Percentiles rank a stretch among this genome's conserved stretches.
Evolutionary conservation across 2,797 vertebrate species (phyloP).

Genomic region (Eutrigla gurnardus): DNA sequence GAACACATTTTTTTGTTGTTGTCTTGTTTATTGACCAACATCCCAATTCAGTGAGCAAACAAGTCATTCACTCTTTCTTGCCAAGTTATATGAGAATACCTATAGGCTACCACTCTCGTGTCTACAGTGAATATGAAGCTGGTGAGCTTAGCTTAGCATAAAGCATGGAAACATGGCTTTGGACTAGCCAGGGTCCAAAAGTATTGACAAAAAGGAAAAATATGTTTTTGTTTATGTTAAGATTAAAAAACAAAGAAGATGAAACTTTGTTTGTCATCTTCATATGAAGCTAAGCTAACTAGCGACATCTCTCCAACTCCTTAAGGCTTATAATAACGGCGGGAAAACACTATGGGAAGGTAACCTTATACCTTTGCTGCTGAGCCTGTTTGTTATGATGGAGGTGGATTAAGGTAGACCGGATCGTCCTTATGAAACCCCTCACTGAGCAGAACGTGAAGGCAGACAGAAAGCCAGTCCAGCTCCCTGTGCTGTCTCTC

Average conservation of each 20-base stretch:
- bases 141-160: background rate
- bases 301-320: background rate
- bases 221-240: background rate
- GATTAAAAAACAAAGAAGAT: background rate
- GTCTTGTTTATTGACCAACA: background rate
- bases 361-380: background rate
- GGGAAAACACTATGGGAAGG: accelerated
- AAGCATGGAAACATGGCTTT: background rate
- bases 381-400: background rate
- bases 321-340: too few species aligned
- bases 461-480: conserved; percentile 31
- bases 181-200: too few species aligned
- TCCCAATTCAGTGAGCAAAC: background rate
- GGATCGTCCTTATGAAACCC: conserved; percentile 35
- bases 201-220: too few species aligned
- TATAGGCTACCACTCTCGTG: background rate
- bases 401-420: background rate
- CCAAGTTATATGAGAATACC: background rate
- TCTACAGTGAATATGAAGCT: background rate
- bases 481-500: conserved; percentile 26
- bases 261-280: background rate
- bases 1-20: background rate
- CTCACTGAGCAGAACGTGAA: conserved; percentile 41
- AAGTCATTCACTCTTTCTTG: too few species aligned
- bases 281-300: background rate